Conservation (phyloP, 2,797 vertebrate genomes). For the Chelon labrosus region DNA sequence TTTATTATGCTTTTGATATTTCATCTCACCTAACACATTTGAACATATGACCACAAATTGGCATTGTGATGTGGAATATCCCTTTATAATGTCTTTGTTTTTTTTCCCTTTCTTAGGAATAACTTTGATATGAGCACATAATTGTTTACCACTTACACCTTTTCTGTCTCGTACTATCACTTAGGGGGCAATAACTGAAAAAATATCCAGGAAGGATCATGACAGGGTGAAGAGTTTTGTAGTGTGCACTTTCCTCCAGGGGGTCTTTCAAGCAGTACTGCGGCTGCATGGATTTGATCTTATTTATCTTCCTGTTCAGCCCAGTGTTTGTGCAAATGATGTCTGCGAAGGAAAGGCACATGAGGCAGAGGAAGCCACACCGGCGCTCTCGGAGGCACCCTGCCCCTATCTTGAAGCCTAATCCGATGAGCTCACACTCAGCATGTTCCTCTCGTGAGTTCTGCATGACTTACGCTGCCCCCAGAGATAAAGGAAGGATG, state of each 20-base stretch:
- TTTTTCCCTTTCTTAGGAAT: conserved; percentile 5
- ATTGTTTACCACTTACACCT: conserved; percentile 36
- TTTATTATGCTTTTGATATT: conserved; percentile 66
- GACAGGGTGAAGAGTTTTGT: conserved; percentile 24
- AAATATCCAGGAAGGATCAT: conserved; percentile 10
- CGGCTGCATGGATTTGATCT: conserved; percentile 7
- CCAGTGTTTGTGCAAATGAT: conserved; percentile 38
- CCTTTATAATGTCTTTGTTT: conserved; percentile 42
- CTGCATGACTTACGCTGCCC: conserved; percentile 86
- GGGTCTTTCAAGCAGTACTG: not conserved
- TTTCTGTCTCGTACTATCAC: conserved; percentile 20
- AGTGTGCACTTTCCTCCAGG: not conserved
- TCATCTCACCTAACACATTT: conserved; percentile 50
- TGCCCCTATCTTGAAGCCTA: conserved; percentile 74
- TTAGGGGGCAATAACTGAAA: conserved; percentile 36
- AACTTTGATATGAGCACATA: conserved; percentile 45
- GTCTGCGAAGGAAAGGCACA: conserved; percentile 35
- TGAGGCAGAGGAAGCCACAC: conserved; percentile 52
- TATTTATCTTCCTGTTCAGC: conserved; percentile 29
- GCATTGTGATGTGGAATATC: conserved; percentile 54
- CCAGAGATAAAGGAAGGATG: conserved; percentile 78
- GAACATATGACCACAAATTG: conserved; percentile 56
- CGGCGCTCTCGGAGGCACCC: conserved; percentile 48
- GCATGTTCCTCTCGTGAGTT: conserved; percentile 84
- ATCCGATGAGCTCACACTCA: conserved; percentile 86